Conservation (phyloP, 2,113 vertebrate genomes). For the Archocentrus centrarchus region DNA sequence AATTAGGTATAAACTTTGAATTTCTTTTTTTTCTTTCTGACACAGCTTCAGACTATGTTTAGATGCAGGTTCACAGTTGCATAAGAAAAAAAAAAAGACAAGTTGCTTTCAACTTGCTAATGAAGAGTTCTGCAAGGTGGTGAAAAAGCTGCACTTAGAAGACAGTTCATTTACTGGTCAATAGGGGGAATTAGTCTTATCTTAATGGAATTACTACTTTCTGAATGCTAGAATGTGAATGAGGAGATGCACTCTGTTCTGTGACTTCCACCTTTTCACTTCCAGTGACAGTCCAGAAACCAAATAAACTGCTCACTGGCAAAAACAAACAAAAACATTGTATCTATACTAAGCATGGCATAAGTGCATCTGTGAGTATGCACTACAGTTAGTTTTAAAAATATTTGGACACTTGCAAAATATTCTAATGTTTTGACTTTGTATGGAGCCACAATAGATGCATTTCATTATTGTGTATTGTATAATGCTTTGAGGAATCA, state of each 20-base stretch:
- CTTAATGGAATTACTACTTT: slow-evolving; percentile 16
- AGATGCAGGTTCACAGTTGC: slow-evolving; percentile 23
- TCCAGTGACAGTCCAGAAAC: neutral
- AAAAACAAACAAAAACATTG: neutral
- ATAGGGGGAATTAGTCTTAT: slow-evolving; percentile 1
- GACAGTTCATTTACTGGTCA: slow-evolving; percentile 5
- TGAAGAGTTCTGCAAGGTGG: neutral
- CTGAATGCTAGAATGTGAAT: slow-evolving; percentile 1
- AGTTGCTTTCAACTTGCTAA: slow-evolving; percentile 23
- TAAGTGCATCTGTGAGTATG: neutral
- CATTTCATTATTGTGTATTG: neutral
- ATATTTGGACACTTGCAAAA: neutral
- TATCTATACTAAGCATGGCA: neutral
- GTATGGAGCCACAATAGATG: neutral
- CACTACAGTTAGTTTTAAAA: neutral
- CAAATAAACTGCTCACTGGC: neutral
- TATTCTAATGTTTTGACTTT: neutral
- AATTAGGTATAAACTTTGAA: slow-evolving; percentile 13
- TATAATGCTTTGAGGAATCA: neutral
- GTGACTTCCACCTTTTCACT: neutral
- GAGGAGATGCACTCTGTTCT: neutral
- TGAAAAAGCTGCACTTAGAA: neutral
- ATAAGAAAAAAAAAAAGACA: slow-evolving; percentile 30
- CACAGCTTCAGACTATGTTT: slow-evolving; percentile 34
- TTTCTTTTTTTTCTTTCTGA: neutral